These are phyloP conservation scores for Parus major DNA, from an alignment of 2,113 vertebrate species.

Conservation along the genomic window DNA sequence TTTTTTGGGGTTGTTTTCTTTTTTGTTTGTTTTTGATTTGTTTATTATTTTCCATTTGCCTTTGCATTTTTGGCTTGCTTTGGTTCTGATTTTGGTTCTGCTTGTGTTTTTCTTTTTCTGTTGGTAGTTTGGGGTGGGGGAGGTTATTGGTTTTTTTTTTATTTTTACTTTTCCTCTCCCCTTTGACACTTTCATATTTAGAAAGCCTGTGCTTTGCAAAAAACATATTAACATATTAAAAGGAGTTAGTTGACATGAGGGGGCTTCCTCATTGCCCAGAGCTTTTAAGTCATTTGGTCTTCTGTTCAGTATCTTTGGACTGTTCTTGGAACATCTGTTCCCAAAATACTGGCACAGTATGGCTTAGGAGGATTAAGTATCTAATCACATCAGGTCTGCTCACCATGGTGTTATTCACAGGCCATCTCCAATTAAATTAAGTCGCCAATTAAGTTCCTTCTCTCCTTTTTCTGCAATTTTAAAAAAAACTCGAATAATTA, in stretches of 20 bases:
- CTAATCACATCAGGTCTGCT: constrained; percentile 38
- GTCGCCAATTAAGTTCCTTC: background rate
- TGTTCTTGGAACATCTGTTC: constrained; percentile 58
- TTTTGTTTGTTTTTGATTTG: background rate
- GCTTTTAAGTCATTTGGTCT: background rate
- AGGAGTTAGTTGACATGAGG: background rate
- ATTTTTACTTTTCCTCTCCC: no score
- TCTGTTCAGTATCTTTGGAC: constrained; percentile 13
- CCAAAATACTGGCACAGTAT: background rate
- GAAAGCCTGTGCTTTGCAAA: background rate
- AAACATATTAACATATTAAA: background rate
- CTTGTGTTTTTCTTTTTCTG: background rate
- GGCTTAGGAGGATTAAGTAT: constrained; percentile 6
- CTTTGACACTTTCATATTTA: background rate
- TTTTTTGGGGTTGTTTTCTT: fast-evolving
- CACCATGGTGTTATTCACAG: background rate
- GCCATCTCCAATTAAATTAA: constrained; percentile 3
- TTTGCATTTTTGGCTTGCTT: background rate
- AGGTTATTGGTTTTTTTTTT: no score
- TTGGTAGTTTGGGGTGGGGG: background rate
- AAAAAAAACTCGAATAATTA: background rate
- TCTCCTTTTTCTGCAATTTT: background rate
- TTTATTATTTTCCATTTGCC: background rate
- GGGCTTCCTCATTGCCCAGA: background rate
- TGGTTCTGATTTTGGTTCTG: background rate